Evolutionary conservation across 2,113 vertebrate species (phyloP), one percentile per base, ranked within the genome.

Genomic region (Buteo buteo): DNA sequence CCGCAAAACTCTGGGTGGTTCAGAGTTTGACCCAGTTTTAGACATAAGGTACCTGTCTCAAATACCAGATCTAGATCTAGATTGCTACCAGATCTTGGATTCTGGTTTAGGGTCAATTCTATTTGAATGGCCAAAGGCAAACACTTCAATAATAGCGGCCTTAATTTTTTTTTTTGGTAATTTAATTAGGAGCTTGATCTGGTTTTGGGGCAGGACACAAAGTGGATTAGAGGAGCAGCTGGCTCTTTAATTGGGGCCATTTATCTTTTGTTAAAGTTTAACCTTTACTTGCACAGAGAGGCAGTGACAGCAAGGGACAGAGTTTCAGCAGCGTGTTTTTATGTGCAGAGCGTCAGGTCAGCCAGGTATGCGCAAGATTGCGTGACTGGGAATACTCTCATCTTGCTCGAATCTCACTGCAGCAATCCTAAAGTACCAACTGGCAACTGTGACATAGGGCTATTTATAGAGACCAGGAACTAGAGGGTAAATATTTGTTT

Each of bases 161-260:
- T 95, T 91, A 69, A 62, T 93, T 58, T 25, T 52, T 50, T 50
- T 50, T 82, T 79, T 69, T 7, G 0, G 21, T 62, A 84, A 67
- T 73, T 96, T 91, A 96, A 93, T 95, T 92, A 95, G 77, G 93
- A 92, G 64, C 64, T 15, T 6, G 82, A 65, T 93, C 40, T 95
- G 88, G 90, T 82, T 95, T 94, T 15, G 74, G 84, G 89, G 85
- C 80, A 95, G 92, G 91, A 45, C 70, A 79, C 78, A 26, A 72
- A 86, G 90, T 73, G 71, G 86, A 92, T 92, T 52, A 87, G 40
- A 84, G 95, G 84, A 94, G 90, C 91, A 95, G 91, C 31, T 65
- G 90, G 52, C 9, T 79, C 38, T 91, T 83, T 93, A 89, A 92
- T 76, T 25, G 40, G 78, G 61, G 78, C n/a, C 9, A 0, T 72